Percentiles rank a stretch among this genome's conserved stretches.
Evolutionary conservation across 2,113 vertebrate genomes (phyloP).

Genomic region (Brachirus orientalis): DNA sequence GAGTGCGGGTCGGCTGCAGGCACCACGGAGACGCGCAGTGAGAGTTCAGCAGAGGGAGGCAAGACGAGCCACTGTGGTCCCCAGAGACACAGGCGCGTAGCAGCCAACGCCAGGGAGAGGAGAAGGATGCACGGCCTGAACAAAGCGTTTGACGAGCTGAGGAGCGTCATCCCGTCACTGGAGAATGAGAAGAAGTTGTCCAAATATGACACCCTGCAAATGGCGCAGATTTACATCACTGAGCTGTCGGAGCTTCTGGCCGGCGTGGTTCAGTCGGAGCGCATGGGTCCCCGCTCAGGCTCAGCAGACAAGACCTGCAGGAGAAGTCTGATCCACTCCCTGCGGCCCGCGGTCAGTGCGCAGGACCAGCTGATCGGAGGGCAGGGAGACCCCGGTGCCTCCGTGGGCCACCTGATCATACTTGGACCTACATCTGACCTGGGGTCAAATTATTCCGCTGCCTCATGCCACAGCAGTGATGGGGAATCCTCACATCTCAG

Average conservation of each 20-base stretch:
- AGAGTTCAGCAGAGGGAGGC: slow-evolving; percentile 22
- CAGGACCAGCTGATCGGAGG: slow-evolving; percentile 40
- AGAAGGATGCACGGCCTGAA: slow-evolving; percentile 86
- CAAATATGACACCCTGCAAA: slow-evolving; percentile 86
- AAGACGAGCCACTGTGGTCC: slow-evolving; percentile 56
- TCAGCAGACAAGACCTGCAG: slow-evolving; percentile 50
- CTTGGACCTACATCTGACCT: slow-evolving; percentile 68
- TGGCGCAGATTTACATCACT: slow-evolving; percentile 87
- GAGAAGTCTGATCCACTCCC: slow-evolving; percentile 59
- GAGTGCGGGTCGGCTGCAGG: slow-evolving; percentile 27
- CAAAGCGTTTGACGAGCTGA: slow-evolving; percentile 83
- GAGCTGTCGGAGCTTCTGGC: slow-evolving; percentile 83
- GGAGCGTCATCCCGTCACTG: slow-evolving; percentile 84
- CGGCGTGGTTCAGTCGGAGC: slow-evolving; percentile 73
- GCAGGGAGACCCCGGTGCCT: slow-evolving; percentile 36
- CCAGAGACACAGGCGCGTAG: slow-evolving; percentile 81
- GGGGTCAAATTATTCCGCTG: slow-evolving; percentile 47
- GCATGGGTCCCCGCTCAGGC: slow-evolving; percentile 42
- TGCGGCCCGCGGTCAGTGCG: slow-evolving; percentile 17
- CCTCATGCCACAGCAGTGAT: slow-evolving; percentile 76
- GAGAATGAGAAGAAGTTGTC: slow-evolving; percentile 86
- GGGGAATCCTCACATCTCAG: slow-evolving; percentile 82
- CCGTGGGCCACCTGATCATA: slow-evolving; percentile 73
- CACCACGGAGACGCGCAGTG: slow-evolving; percentile 19
- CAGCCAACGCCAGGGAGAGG: slow-evolving; percentile 84